These are phyloP conservation scores for Drosophila putrida DNA, from an alignment of 2,888 invertebrate genomes.

Conservation along the genomic window DNA sequence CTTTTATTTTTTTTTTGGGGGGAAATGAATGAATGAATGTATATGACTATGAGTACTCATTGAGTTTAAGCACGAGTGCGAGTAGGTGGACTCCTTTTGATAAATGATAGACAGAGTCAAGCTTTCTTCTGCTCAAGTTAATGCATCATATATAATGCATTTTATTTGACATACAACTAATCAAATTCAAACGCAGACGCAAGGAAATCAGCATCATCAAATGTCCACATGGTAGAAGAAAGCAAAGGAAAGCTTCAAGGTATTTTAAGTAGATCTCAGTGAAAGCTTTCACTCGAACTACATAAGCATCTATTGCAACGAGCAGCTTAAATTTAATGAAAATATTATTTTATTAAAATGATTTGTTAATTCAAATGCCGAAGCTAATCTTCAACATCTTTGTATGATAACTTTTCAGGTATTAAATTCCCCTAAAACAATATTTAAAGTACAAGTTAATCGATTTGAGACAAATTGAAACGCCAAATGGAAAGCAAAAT, in stretches of 20 bases:
- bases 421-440: slow-evolving; percentile 32
- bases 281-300: not conserved
- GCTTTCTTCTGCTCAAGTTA: slow-evolving; percentile 44
- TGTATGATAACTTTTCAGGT: too few relatives aligned
- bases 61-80: slow-evolving; percentile 25
- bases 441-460: slow-evolving; percentile 49
- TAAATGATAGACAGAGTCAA: slow-evolving; percentile 57
- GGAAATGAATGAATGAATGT: slow-evolving; percentile 1
- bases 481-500: slow-evolving; percentile 28
- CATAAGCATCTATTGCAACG: too few relatives aligned
- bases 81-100: slow-evolving; percentile 58
- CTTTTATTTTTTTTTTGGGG: not conserved
- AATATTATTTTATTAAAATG: too few relatives aligned
- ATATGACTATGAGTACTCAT: slow-evolving; percentile 11
- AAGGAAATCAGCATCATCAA: not conserved
- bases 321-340: too few relatives aligned
- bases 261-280: not conserved
- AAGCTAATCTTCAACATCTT: too few relatives aligned
- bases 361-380: too few relatives aligned
- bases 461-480: slow-evolving; percentile 69
- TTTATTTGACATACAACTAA: slow-evolving; percentile 63
- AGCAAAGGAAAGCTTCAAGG: not conserved
- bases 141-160: slow-evolving; percentile 64
- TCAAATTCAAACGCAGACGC: slow-evolving; percentile 44
- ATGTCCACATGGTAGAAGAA: not conserved